These are phyloP conservation scores for Stenurella melanura DNA, from an alignment of 2,888 invertebrate genomes.

Conservation along the genomic window DNA sequence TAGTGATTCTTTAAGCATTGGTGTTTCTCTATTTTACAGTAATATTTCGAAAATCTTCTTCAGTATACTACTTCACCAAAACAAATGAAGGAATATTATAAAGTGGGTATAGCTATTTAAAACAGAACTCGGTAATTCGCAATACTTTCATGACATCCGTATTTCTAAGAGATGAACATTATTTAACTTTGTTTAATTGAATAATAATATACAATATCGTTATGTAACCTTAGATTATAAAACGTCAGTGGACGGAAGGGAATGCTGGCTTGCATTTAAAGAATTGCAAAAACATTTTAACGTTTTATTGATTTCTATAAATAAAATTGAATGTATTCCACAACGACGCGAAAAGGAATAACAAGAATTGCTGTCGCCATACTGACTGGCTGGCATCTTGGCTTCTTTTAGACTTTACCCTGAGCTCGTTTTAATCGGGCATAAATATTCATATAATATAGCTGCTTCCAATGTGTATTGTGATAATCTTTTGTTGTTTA, in stretches of 20 bases:
- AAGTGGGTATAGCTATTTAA: too few species aligned
- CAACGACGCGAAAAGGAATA: slow-evolving; percentile 9
- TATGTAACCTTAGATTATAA: not conserved
- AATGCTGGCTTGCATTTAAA: not conserved
- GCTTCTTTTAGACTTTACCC: slow-evolving; percentile 21
- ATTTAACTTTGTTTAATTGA: not conserved
- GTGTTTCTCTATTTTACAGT: too few species aligned
- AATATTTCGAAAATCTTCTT: too few species aligned
- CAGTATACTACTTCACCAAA: too few species aligned
- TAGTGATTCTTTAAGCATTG: too few species aligned
- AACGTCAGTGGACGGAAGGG: not conserved
- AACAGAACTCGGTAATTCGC: too few species aligned
- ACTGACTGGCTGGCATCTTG: slow-evolving; percentile 29
- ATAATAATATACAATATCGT: not conserved
- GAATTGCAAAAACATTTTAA: slow-evolving; percentile 9
- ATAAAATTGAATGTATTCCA: slow-evolving; percentile 21
- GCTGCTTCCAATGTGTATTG: slow-evolving; percentile 3
- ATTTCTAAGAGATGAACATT: not conserved
- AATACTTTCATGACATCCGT: not conserved
- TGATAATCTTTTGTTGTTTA: slow-evolving; percentile 21
- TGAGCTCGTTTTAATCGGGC: slow-evolving; percentile 15
- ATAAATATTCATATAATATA: slow-evolving; percentile 19
- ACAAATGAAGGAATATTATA: too few species aligned
- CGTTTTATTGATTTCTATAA: slow-evolving; percentile 23
- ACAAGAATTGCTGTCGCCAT: slow-evolving; percentile 29